These are phyloP conservation scores for Falco punctatus DNA, from an alignment of 2,113 vertebrate species.

Conservation along the genomic window DNA sequence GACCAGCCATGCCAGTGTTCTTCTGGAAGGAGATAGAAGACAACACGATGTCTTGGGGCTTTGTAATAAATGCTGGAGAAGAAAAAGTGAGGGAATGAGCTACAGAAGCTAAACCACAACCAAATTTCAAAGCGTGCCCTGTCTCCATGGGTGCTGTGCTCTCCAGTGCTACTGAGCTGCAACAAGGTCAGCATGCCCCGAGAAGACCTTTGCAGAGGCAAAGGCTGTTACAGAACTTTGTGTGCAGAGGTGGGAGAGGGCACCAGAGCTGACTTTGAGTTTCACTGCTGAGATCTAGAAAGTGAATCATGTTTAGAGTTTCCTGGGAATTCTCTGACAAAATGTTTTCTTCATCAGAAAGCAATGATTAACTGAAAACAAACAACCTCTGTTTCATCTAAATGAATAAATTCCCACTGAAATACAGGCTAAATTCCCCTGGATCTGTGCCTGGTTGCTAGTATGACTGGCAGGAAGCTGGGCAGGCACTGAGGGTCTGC, in stretches of 20 bases:
- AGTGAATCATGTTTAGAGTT: neutral
- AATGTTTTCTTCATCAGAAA: neutral
- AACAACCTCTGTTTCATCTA: neutral
- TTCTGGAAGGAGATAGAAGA: neutral
- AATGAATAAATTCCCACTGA: neutral
- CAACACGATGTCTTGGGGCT: neutral
- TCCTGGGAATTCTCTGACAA: constrained; percentile 1
- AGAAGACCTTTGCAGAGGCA: neutral
- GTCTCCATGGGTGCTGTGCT: neutral
- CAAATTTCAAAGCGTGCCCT: neutral
- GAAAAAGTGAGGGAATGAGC: neutral
- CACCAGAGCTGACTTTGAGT: neutral
- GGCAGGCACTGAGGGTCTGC: neutral
- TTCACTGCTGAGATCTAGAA: neutral
- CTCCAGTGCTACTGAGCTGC: neutral
- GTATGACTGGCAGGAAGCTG: neutral
- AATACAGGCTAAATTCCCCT: neutral
- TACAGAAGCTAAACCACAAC: neutral
- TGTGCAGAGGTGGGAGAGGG: neutral
- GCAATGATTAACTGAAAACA: neutral
- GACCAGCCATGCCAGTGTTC: neutral
- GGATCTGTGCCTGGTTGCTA: neutral
- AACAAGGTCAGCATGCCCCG: neutral
- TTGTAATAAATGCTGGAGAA: neutral
- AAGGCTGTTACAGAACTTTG: neutral